A percentile compares a stretch with the other conserved stretches of the same genome.
Evolutionary conservation across 2,113 vertebrate genomes (phyloP).

Genomic region (Camarhynchus parvulus): DNA sequence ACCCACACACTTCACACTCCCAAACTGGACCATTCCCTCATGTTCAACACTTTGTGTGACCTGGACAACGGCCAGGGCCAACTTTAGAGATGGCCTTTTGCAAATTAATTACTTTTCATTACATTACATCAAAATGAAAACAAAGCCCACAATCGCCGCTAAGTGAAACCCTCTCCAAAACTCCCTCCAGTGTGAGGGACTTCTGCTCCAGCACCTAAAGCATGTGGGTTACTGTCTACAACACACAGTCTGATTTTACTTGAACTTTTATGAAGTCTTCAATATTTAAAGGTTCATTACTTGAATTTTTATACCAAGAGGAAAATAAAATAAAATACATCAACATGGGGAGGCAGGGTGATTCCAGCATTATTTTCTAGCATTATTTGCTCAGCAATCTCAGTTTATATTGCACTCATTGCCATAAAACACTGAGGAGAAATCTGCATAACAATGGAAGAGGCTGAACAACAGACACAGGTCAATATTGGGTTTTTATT

Average conservation of each 20-base stretch:
- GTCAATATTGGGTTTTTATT: not conserved
- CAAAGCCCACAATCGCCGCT: not conserved
- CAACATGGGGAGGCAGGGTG: not conserved
- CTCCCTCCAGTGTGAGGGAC: not conserved
- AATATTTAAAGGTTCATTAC: not conserved
- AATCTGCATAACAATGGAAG: not conserved
- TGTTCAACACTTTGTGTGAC: accelerated
- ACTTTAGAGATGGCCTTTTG: accelerated
- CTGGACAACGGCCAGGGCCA: not conserved
- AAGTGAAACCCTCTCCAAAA: not conserved
- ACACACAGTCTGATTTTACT: accelerated
- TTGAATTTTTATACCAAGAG: not conserved
- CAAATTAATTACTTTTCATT: not conserved
- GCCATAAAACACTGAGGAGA: not conserved
- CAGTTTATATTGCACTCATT: not conserved
- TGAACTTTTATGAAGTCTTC: not conserved
- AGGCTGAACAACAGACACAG: not conserved
- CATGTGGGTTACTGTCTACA: accelerated
- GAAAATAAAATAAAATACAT: not conserved
- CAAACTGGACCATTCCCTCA: accelerated
- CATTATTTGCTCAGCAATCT: not conserved
- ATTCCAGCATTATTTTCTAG: not conserved
- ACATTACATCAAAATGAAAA: not conserved
- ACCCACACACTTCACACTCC: not conserved
- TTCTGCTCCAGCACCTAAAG: not conserved